Percentiles rank a stretch among this genome's conserved stretches.
Conservation (phyloP, 2,113 vertebrate species). For the Dromaius novaehollandiae region DNA sequence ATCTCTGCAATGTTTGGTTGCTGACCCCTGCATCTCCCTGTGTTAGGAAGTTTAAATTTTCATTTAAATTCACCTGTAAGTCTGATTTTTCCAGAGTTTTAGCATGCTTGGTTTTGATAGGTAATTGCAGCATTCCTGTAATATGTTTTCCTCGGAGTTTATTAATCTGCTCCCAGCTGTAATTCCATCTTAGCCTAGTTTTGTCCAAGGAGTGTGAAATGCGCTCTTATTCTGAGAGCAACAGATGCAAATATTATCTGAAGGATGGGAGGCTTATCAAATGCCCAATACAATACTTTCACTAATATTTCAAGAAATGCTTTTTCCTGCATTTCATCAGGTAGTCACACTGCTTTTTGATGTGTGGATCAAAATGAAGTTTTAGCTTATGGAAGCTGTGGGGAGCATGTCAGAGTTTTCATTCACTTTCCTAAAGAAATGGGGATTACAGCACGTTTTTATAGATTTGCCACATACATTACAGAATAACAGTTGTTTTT, state of each 20-base stretch:
- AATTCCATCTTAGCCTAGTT: conserved; percentile 47
- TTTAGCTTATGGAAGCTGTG: not conserved
- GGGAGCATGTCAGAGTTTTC: not conserved
- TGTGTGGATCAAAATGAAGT: not conserved
- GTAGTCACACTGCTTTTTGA: not conserved
- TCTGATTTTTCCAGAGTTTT: not conserved
- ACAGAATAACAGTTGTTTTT: not conserved
- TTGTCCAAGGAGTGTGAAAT: conserved; percentile 20
- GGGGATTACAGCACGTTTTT: not conserved
- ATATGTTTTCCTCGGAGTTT: not conserved
- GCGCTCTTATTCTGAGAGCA: not conserved
- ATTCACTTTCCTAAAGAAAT: not conserved
- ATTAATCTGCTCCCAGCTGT: conserved; percentile 2
- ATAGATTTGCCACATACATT: not conserved
- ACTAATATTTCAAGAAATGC: not conserved
- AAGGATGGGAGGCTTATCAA: not conserved
- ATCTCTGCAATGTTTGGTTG: not conserved
- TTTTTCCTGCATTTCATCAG: not conserved
- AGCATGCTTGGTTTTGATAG: not conserved
- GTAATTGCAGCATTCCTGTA: not conserved
- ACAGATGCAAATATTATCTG: not conserved
- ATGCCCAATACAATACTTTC: not conserved
- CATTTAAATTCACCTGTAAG: not conserved
- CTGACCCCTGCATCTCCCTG: not conserved
- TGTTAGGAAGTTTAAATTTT: not conserved